These are phyloP conservation scores for Drosophila subobscura DNA, from an alignment of 1,140 invertebrate species.

Conservation along the genomic window DNA sequence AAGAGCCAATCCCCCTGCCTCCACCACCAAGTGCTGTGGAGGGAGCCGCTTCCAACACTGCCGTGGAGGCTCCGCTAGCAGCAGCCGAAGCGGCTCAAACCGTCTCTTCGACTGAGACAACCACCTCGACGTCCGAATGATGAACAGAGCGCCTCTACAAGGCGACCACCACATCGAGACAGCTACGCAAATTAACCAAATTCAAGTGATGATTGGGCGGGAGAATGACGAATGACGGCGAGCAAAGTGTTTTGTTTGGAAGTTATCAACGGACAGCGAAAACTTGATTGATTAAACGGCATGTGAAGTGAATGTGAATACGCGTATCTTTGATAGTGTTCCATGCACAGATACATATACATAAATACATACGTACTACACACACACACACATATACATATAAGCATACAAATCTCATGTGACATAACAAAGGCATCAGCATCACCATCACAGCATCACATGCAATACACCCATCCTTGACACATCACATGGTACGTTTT, in stretches of 20 bases:
- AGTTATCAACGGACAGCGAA: constrained; percentile 43
- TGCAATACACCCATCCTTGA: constrained; percentile 20
- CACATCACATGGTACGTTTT: constrained; percentile 18
- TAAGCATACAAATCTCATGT: constrained; percentile 60
- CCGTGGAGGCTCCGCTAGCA: constrained; percentile 2
- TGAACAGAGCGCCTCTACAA: constrained; percentile 67
- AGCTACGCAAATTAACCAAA: constrained; percentile 78
- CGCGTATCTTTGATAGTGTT: constrained; percentile 37
- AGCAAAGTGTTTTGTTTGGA: constrained; percentile 2
- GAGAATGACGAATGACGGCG: constrained; percentile 16
- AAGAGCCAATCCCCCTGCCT: constrained; percentile 76
- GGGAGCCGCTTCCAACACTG: not conserved
- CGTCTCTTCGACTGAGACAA: constrained; percentile 30
- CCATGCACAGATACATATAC: constrained; percentile 2
- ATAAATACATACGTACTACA: constrained; percentile 9
- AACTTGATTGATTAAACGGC: constrained; percentile 32
- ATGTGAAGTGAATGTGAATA: constrained; percentile 19
- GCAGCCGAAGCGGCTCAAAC: constrained; percentile 7
- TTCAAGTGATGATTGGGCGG: constrained; percentile 56
- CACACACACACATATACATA: constrained; percentile 28
- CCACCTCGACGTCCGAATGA: constrained; percentile 66
- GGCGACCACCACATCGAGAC: constrained; percentile 67
- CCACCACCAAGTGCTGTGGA: constrained; percentile 54
- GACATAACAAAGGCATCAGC: constrained; percentile 39
- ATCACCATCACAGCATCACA: not conserved